A percentile compares a stretch with the other conserved stretches of the same genome.
Conservation (phyloP, 2,888 invertebrate genomes). For the Thera obeliscata region DNA sequence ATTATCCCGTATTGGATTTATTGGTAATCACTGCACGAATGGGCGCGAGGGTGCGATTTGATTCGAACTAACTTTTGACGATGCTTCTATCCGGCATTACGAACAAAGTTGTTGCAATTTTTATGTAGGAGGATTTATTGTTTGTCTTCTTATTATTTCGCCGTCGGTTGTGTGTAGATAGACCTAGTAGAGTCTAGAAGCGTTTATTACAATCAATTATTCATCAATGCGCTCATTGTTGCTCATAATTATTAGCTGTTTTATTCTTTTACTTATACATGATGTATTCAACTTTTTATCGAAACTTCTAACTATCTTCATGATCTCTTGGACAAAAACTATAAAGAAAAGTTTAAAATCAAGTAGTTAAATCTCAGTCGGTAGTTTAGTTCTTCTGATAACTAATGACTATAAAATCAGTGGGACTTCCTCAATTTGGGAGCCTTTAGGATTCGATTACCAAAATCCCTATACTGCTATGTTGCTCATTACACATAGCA, state of each 20-base stretch:
- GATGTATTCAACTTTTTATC: no score
- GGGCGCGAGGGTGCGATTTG: slow-evolving; percentile 83
- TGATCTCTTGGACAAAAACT: no score
- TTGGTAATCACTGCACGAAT: slow-evolving; percentile 85
- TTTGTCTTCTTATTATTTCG: slow-evolving; percentile 75
- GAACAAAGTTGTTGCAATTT: slow-evolving; percentile 84
- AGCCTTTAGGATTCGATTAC: no score
- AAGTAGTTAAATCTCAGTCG: no score
- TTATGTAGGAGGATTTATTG: slow-evolving; percentile 83
- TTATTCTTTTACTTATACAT: no score
- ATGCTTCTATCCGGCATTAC: slow-evolving; percentile 81
- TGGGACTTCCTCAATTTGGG: no score
- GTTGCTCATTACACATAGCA: no score
- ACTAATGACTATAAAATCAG: no score
- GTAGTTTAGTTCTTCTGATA: no score
- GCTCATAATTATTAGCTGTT: slow-evolving; percentile 36
- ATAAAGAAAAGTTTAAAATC: no score
- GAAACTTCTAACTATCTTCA: no score
- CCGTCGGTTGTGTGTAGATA: slow-evolving; percentile 72
- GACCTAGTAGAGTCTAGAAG: slow-evolving; percentile 73
- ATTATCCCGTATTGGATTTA: slow-evolving; percentile 85
- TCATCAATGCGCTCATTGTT: slow-evolving; percentile 55
- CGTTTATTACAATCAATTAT: slow-evolving; percentile 74
- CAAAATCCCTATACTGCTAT: no score
- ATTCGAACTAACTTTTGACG: slow-evolving; percentile 83